These are phyloP conservation scores for Cyclophora albipunctata DNA, from an alignment of 2,888 invertebrate genomes.

Conservation along the genomic window DNA sequence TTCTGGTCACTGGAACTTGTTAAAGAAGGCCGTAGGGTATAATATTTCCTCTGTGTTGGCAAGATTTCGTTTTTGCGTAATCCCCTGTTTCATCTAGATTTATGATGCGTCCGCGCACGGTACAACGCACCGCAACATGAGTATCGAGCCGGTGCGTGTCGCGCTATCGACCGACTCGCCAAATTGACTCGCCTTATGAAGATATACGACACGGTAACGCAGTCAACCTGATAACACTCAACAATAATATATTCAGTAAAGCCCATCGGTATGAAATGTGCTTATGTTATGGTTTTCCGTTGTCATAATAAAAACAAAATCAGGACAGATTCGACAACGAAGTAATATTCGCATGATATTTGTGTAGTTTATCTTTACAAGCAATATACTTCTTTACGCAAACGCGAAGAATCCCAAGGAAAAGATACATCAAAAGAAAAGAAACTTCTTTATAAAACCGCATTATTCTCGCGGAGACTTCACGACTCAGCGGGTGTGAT, in stretches of 20 bases:
- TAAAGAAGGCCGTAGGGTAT: neutral
- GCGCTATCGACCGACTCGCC: conserved; percentile 50
- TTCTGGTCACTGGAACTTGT: conserved; percentile 16
- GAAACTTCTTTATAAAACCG: conserved; percentile 20
- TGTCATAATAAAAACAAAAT: neutral
- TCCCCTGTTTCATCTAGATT: conserved; percentile 32
- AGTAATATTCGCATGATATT: conserved; percentile 5
- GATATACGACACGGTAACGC: conserved; percentile 45
- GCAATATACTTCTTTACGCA: conserved; percentile 15
- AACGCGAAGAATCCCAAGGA: conserved; percentile 11
- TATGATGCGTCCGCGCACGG: conserved; percentile 47
- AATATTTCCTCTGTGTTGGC: conserved; percentile 13
- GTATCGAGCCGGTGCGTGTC: conserved; percentile 46
- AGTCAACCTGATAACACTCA: conserved; percentile 24
- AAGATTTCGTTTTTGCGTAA: too few species aligned
- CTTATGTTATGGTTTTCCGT: neutral
- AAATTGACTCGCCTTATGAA: conserved; percentile 63
- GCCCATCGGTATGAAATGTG: neutral
- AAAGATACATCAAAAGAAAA: conserved; percentile 20
- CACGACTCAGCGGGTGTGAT: conserved; percentile 43
- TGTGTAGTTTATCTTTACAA: conserved; percentile 19
- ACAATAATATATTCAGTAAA: conserved; percentile 9
- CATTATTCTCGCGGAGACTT: conserved; percentile 32
- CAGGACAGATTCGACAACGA: neutral
- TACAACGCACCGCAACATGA: conserved; percentile 46